Conservation (phyloP, 2,888 invertebrate species). For the Aethes cnicana region DNA sequence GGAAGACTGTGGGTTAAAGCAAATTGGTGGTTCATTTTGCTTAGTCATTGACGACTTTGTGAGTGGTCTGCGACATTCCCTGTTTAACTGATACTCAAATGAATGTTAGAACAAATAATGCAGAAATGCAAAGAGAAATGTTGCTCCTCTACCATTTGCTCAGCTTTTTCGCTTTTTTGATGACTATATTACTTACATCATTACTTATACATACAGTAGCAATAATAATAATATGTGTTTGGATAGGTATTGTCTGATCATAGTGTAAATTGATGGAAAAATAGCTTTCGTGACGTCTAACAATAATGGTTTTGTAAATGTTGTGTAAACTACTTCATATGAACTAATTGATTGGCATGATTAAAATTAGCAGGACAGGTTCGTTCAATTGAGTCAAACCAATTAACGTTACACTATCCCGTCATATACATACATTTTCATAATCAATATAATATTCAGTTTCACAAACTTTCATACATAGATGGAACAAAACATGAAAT, state of each 20-base stretch:
- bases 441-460: conserved; percentile 5
- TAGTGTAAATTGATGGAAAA: conserved; percentile 27
- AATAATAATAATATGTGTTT: conserved; percentile 21
- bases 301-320: conserved; percentile 17
- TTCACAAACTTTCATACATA: conserved; percentile 6
- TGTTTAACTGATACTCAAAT: too few relatives aligned
- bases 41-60: too few relatives aligned
- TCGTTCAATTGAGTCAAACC: conserved; percentile 12
- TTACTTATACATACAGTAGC: conserved; percentile 9
- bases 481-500: conserved; percentile 10
- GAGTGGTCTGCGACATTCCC: too few relatives aligned
- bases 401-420: conserved; percentile 11
- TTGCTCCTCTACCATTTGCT: too few relatives aligned
- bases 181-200: not conserved
- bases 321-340: conserved; percentile 16
- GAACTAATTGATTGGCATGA: conserved; percentile 2
- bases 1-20: too few relatives aligned
- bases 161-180: not conserved
- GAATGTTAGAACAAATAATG: too few relatives aligned
- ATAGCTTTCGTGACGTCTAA: conserved; percentile 23
- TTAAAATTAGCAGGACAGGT: conserved; percentile 5
- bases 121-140: too few relatives aligned
- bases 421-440: not conserved
- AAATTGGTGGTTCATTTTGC: too few relatives aligned
- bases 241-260: conserved; percentile 29